A percentile compares a stretch with the other conserved stretches of the same genome.
These are phyloP conservation scores for Polypterus bichir DNA, from an alignment of 2,113 vertebrate species.

Conservation along the genomic window DNA sequence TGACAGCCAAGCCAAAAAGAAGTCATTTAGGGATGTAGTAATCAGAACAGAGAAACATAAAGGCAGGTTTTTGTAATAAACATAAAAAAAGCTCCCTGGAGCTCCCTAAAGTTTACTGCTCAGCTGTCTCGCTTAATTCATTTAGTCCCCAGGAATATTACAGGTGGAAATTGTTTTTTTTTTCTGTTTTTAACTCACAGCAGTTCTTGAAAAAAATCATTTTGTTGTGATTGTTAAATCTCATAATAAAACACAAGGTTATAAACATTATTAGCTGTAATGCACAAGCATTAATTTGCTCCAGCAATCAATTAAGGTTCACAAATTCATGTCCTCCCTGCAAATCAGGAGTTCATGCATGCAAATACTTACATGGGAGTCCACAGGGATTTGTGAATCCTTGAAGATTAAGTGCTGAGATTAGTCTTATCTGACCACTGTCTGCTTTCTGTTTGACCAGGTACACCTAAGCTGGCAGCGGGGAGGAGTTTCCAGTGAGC, in stretches of 20 bases:
- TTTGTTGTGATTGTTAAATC: conserved; percentile 15
- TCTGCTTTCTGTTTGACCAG: conserved; percentile 30
- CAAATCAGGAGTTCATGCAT: conserved; percentile 2
- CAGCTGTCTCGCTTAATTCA: conserved; percentile 23
- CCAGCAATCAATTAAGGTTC: conserved; percentile 20
- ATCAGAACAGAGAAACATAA: conserved; percentile 25
- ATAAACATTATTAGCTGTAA: conserved; percentile 20
- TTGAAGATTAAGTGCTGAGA: conserved; percentile 44
- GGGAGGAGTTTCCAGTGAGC: conserved; percentile 36
- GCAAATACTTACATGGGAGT: conserved; percentile 11
- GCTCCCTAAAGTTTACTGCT: conserved; percentile 30
- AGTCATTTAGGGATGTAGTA: conserved; percentile 19
- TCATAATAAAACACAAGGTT: neutral
- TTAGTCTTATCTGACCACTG: conserved; percentile 41
- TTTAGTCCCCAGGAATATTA: conserved; percentile 26
- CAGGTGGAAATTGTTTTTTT: conserved; percentile 29
- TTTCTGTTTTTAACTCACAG: neutral
- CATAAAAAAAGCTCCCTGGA: conserved; percentile 32
- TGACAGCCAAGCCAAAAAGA: conserved; percentile 19
- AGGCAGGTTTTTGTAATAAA: conserved; percentile 37
- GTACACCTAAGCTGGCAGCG: conserved; percentile 44
- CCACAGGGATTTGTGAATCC: conserved; percentile 29
- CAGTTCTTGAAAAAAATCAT: too few relatives aligned
- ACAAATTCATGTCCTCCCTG: neutral
- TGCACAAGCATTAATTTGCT: conserved; percentile 12